Evolutionary conservation across 2,797 vertebrate species (phyloP), one percentile per base, ranked within the genome.

Genomic region (Gymnothorax javanicus): DNA sequence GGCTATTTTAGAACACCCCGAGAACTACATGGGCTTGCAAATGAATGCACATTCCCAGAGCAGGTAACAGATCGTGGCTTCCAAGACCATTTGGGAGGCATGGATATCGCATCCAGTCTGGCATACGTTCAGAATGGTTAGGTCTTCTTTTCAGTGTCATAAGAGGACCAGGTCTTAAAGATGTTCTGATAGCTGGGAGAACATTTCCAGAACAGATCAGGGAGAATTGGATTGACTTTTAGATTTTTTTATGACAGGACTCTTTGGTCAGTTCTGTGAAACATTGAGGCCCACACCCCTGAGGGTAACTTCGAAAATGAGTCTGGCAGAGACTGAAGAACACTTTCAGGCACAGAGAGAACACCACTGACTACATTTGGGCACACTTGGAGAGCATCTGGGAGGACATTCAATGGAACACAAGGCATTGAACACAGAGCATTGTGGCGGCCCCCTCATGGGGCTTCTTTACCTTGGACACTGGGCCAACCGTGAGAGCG

Each of bases 391-490:
- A 87, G 83, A 79, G 86, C 83, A 87, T 84, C 84, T 62, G 88
- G 90, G 88, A 90, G 92, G 90, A 89, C 87, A 92, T 87, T 91
- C 90, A 90, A 93, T 88, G 89, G 92, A 88, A 94, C 88, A 95
- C 90, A 94, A 33, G n/a, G 92, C 92, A 95, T 92, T 92, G 84
- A 93, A 95, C 89, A 95, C 58, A 95, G 92, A 95, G 93, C 92
- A 95, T 92, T 91, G 90, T 90, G 92, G 91, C 91, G 91, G 92
- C 93, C 90, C 91, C 90, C 90, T 89, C 93, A 89, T 92, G 93
- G 93, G 89, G 89, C 94, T 92, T 94, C 92, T 95, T 96, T 97
- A 96, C 95, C 96, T 96, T 95, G 88, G 94, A 93, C 94, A 95
- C 93, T 92, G 93, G 95, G 94, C 94, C 94, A 95, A 94, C 94